These are phyloP conservation scores for Nesogale talazaci DNA, from an alignment of 2,113 vertebrate genomes.

Conservation along the genomic window DNA sequence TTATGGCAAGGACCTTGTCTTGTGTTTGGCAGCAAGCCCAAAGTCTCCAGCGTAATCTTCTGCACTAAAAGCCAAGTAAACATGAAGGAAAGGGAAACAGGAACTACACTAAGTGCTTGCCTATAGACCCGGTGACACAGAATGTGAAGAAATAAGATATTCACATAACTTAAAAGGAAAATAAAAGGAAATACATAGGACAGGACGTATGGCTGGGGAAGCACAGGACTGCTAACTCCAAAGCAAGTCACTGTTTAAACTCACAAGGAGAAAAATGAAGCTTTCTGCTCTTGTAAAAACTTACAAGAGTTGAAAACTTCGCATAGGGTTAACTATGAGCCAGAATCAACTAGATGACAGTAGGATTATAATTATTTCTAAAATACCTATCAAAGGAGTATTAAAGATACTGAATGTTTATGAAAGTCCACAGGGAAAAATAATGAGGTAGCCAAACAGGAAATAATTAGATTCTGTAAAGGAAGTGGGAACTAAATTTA, in stretches of 20 bases:
- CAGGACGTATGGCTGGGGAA: no score
- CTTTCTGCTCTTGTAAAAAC: no score
- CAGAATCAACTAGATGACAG: no score
- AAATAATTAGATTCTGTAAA: not conserved
- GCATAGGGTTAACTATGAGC: no score
- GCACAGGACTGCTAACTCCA: no score
- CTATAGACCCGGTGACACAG: not conserved
- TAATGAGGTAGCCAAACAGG: not conserved
- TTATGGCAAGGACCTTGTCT: not conserved
- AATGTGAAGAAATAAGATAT: not conserved
- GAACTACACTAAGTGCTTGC: not conserved
- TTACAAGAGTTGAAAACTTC: no score
- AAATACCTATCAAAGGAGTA: not conserved
- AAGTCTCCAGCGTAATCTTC: not conserved
- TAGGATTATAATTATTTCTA: not conserved
- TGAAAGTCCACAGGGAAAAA: not conserved
- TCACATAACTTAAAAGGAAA: not conserved
- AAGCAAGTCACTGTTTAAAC: no score
- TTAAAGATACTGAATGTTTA: not conserved
- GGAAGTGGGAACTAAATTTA: not conserved
- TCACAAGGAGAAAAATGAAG: no score
- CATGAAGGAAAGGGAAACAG: not conserved
- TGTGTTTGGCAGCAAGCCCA: not conserved
- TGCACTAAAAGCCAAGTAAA: conserved; percentile 28
- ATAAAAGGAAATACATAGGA: not conserved